These are phyloP conservation scores for Stigmatopora argus DNA, from an alignment of 2,113 vertebrate genomes.

Conservation along the genomic window DNA sequence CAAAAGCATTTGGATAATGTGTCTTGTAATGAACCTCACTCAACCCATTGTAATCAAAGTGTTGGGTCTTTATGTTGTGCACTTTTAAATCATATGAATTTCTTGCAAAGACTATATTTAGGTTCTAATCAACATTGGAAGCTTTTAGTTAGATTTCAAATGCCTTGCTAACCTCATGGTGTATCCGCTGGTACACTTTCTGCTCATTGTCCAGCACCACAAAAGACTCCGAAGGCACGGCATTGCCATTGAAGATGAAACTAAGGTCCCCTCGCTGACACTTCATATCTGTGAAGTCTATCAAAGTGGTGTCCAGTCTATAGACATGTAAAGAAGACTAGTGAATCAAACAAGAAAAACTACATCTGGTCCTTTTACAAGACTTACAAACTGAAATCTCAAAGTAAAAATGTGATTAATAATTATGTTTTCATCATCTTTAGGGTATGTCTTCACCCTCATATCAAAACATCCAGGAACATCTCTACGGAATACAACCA, in stretches of 20 bases:
- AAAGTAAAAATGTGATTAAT: constrained; percentile 31
- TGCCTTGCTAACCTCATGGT: constrained; percentile 81
- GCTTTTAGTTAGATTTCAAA: neutral
- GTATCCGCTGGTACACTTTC: constrained; percentile 97
- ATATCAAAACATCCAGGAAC: constrained; percentile 26
- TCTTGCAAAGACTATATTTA: no score
- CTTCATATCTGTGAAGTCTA: constrained; percentile 99
- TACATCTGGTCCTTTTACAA: neutral
- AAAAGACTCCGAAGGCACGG: constrained; percentile 90
- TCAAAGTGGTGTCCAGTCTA: constrained; percentile 97
- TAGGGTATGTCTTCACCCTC: no score
- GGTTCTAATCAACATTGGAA: neutral
- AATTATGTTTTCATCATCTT: neutral
- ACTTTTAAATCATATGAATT: no score
- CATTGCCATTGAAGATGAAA: constrained; percentile 97
- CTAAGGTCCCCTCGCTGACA: constrained; percentile 97
- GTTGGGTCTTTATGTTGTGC: no score
- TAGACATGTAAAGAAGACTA: neutral
- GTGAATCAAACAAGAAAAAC: neutral
- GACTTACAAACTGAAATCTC: constrained; percentile 15
- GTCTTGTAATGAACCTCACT: no score
- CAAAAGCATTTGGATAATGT: neutral
- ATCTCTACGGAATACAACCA: constrained; percentile 3
- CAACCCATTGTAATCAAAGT: no score
- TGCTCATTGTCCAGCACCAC: constrained; percentile 98